phyloP scores from a whole-genome alignment of 2,113 vertebrate species.

The Ginglymostoma cirratum region DNA sequence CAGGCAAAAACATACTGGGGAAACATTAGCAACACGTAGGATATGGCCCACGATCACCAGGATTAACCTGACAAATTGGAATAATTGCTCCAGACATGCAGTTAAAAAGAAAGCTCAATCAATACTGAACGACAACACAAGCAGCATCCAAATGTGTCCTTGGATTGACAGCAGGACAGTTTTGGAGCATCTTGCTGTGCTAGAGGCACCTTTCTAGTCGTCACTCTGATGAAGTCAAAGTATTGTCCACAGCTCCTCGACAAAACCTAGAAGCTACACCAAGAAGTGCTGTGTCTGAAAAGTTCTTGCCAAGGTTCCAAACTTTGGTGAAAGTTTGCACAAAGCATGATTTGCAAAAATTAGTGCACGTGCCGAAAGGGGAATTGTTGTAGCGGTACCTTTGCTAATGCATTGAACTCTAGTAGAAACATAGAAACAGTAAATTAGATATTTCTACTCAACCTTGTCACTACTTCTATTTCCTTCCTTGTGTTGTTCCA shows the following conservation, averaged over 20 bases:
- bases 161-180: not conserved
- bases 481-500: not conserved
- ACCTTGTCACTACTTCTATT: not conserved
- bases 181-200: not conserved
- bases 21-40: not conserved
- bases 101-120: not conserved
- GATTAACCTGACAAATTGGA: not conserved
- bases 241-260: not conserved
- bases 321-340: not conserved
- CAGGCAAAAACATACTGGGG: not conserved
- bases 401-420: not conserved
- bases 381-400: not conserved
- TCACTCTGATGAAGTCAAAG: not conserved
- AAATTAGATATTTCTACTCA: not conserved
- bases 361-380: not conserved
- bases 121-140: not conserved
- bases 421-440: not conserved
- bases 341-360: not conserved
- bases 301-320: not conserved
- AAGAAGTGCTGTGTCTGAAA: not conserved
- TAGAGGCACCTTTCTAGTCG: not conserved
- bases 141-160: not conserved
- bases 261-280: not conserved
- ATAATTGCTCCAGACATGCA: not conserved
- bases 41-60: not conserved